Evolutionary conservation across 2,888 invertebrate species (phyloP).

Genomic region (Trichopoda pennipes): DNA sequence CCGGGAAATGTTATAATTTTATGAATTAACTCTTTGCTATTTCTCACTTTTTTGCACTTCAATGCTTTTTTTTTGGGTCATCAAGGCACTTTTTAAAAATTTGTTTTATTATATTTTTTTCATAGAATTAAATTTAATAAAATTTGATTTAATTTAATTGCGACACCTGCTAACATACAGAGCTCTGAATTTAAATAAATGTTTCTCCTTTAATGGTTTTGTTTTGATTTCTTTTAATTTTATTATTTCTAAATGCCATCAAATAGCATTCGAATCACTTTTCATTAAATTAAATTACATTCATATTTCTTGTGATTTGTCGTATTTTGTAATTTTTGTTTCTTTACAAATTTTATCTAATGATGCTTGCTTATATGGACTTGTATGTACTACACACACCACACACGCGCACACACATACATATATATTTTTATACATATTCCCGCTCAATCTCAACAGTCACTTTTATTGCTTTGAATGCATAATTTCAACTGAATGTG

Average conservation of each 20-base stretch:
- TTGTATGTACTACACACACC: no score
- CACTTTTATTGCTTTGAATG: conserved; percentile 27
- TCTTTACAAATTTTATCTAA: not conserved
- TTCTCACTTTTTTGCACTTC: no score
- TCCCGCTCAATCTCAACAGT: conserved; percentile 16
- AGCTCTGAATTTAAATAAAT: no score
- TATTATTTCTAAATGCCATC: not conserved
- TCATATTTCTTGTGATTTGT: not conserved
- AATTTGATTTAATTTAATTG: no score
- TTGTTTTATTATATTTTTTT: no score
- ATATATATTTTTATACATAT: not conserved
- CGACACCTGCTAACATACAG: no score
- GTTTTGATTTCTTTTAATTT: not conserved
- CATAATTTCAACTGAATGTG: conserved; percentile 52
- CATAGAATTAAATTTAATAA: no score
- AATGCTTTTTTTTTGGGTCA: no score
- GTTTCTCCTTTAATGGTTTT: not conserved
- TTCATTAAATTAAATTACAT: not conserved
- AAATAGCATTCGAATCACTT: not conserved
- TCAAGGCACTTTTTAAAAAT: no score
- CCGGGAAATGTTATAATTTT: not conserved
- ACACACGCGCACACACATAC: no score
- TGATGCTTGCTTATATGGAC: no score
- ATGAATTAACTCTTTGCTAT: no score
- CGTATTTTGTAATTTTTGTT: conserved; percentile 9